Conservation (phyloP, 2,797 vertebrate species). For the Ispidina lecontei region DNA sequence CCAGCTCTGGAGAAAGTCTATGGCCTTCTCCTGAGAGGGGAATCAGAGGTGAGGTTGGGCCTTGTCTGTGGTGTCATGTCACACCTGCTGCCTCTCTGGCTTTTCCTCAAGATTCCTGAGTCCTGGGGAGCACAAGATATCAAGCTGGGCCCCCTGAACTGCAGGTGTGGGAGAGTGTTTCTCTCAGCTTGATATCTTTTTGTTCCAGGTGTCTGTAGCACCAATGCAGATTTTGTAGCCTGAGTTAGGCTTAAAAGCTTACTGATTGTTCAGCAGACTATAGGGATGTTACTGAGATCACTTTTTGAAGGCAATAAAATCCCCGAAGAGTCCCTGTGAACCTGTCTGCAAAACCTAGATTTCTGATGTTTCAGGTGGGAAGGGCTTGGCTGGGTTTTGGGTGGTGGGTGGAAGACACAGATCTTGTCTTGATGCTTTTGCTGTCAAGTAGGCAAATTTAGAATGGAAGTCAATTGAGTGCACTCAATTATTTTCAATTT, state of each 20-base stretch:
- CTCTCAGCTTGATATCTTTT: not conserved
- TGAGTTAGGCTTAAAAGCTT: not conserved
- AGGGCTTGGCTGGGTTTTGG: not conserved
- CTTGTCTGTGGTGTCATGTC: not conserved
- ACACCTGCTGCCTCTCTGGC: not conserved
- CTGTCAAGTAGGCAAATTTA: not conserved
- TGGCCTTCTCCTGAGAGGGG: not conserved
- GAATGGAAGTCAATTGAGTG: not conserved
- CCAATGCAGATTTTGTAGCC: not conserved
- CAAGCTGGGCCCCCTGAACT: rapidly evolving
- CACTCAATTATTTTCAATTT: not conserved
- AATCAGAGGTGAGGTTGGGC: rapidly evolving
- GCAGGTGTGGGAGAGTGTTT: rapidly evolving
- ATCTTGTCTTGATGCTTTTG: not conserved
- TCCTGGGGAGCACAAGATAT: rapidly evolving
- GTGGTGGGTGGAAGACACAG: not conserved
- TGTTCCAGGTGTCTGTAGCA: not conserved
- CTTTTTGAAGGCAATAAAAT: not conserved
- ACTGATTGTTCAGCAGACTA: not conserved
- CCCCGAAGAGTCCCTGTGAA: not conserved
- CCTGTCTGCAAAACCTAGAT: not conserved
- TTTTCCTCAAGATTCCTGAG: not conserved
- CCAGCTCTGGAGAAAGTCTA: rapidly evolving
- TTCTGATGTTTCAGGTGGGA: not conserved
- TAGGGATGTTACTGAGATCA: not conserved